Evolutionary conservation across 1,140 invertebrate genomes (phyloP), one percentile per base, ranked within the genome.

Genomic region (Ceratina calcarata): DNA sequence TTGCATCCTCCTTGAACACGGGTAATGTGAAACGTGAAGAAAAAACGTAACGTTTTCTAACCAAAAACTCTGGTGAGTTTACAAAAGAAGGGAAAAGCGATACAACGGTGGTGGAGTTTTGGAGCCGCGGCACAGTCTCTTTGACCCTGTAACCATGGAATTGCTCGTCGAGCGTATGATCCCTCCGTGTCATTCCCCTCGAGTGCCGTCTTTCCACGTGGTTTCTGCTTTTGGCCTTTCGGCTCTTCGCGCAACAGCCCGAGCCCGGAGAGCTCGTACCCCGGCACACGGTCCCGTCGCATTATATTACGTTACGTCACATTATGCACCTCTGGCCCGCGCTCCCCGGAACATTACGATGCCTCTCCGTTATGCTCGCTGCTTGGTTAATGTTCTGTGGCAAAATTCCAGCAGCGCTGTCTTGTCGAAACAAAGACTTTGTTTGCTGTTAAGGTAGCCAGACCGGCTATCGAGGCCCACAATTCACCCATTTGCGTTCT

Each of bases 341-440:
- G 57, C 55, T 16, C 55, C 55, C 57, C 70, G 70, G 57, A 78
- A 82, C 86, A 81, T 82, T 86, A 83, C 86, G 84, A 89, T 65
- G 84, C 81, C 37, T 83, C 84, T 85, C 80, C 64, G 88, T 86
- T 87, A 89, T 87, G 87, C 83, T 82, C 71, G 27, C 84, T 86
- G 86, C 72, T 72, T 86, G 87, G 83, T 90, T 91, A 91, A 91
- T 91, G 89, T 91, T 89, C 88, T 89, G 82, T 87, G 86, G 81
- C 86, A 86, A 67, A 80, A 85, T 89, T 84, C 84, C 74, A 68
- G 82, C 68, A 70, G 78, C 81, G 81, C 83, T 85, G 81, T 85
- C 84, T 84, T 84, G 81, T 57, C 82, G 81, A 82, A 87, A 89
- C 87, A 87, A 89, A 89, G 85, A 86, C 83, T 78, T 83, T 77